These are phyloP conservation scores for Epinotia bilunana DNA, from an alignment of 2,888 invertebrate genomes.

Conservation along the genomic window DNA sequence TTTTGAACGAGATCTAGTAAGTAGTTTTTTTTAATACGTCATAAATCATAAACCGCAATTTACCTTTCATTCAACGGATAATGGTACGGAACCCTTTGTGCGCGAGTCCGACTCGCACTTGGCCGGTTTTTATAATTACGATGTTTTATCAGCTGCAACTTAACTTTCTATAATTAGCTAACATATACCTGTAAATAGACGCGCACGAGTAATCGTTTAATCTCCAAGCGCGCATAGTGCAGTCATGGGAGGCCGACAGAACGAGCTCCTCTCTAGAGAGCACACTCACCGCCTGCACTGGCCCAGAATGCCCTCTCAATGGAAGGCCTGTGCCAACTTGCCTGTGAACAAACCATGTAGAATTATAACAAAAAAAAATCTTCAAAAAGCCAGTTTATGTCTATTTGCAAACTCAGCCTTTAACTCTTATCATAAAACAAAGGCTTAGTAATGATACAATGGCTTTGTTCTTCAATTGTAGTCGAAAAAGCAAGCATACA, in stretches of 20 bases:
- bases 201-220: conserved; percentile 88
- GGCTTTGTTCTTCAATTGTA: neutral
- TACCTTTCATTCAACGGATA: too few relatives aligned
- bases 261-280: conserved; percentile 85
- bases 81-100: too few relatives aligned
- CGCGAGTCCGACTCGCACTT: too few relatives aligned
- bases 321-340: conserved; percentile 85
- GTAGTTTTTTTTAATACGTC: too few relatives aligned
- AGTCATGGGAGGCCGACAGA: conserved; percentile 91
- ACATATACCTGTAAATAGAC: conserved; percentile 83
- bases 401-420: neutral
- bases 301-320: conserved; percentile 89
- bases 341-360: conserved; percentile 54
- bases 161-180: neutral
- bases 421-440: neutral
- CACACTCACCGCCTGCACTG: conserved; percentile 88
- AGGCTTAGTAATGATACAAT: neutral
- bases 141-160: too few relatives aligned
- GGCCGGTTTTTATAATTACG: too few relatives aligned
- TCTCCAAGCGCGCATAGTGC: conserved; percentile 90
- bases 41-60: too few relatives aligned
- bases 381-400: neutral
- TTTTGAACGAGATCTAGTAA: too few relatives aligned
- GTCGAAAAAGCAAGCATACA: neutral
- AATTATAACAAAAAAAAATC: neutral